These are phyloP conservation scores for Lycia hirtaria DNA, from an alignment of 2,888 invertebrate species.

Conservation along the genomic window DNA sequence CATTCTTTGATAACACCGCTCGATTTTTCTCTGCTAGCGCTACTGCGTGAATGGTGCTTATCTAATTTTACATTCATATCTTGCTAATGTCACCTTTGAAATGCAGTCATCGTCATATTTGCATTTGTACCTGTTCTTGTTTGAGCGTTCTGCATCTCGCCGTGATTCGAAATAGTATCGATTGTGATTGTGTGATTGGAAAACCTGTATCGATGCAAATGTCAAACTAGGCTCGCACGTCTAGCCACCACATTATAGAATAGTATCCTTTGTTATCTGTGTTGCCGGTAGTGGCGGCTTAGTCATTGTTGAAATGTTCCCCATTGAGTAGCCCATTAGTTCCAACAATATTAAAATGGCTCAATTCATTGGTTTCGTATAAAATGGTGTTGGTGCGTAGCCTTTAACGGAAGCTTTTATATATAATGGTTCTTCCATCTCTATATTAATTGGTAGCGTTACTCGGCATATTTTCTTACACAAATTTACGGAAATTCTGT, in stretches of 20 bases:
- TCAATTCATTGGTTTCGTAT: constrained; percentile 56
- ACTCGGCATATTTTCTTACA: constrained; percentile 23
- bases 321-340: constrained; percentile 61
- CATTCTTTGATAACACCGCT: constrained; percentile 68
- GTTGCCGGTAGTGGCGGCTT: constrained; percentile 57
- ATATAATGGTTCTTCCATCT: constrained; percentile 40
- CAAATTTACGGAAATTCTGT: constrained; percentile 31
- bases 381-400: constrained; percentile 48
- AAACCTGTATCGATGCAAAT: constrained; percentile 30
- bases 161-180: constrained; percentile 21
- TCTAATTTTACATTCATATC: constrained; percentile 39
- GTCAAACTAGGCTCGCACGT: constrained; percentile 34
- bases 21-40: constrained; percentile 48
- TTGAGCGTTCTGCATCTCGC: constrained; percentile 5
- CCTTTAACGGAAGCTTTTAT: constrained; percentile 52
- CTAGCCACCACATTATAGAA: constrained; percentile 6
- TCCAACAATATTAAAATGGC: constrained; percentile 59
- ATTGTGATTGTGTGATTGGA: too few relatives aligned
- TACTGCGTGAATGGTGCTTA: constrained; percentile 49
- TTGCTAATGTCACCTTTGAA: constrained; percentile 36
- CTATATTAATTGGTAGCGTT: constrained; percentile 7
- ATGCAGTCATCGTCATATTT: constrained; percentile 30
- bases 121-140: constrained; percentile 33
- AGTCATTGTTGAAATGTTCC: constrained; percentile 60
- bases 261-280: constrained; percentile 51